Percentiles rank a stretch among this genome's conserved stretches.
These are phyloP conservation scores for Chaetophractus vellerosus DNA, from an alignment of 2,797 vertebrate genomes.

Conservation along the genomic window DNA sequence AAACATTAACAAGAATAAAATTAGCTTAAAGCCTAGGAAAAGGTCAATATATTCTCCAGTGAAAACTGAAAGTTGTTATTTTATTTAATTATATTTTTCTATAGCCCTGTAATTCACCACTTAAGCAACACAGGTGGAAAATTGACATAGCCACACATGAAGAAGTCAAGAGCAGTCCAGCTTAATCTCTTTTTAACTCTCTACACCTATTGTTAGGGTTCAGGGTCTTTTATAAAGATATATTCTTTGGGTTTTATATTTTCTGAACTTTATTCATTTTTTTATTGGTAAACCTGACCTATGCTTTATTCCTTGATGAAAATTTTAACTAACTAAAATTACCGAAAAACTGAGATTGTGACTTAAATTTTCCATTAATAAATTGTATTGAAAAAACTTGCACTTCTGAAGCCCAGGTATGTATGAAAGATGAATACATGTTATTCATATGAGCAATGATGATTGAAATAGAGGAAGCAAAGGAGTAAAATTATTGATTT, in stretches of 20 bases:
- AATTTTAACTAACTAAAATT: conserved; percentile 1
- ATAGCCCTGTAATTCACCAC: conserved; percentile 48
- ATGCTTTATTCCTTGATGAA: conserved; percentile 57
- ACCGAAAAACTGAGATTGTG: conserved; percentile 52
- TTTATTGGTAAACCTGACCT: conserved; percentile 64
- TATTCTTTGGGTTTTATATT: conserved; percentile 61
- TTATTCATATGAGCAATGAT: conserved; percentile 60
- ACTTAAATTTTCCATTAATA: conserved; percentile 1
- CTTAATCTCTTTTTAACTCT: conserved; percentile 73
- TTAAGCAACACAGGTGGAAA: conserved; percentile 69
- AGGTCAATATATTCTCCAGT: conserved; percentile 57
- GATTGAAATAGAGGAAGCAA: conserved; percentile 48
- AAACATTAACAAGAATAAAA: conserved; percentile 74
- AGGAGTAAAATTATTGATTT: conserved; percentile 57
- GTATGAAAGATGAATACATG: conserved; percentile 23
- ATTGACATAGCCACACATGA: conserved; percentile 30
- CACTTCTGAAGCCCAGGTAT: conserved; percentile 38
- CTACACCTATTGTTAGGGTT: conserved; percentile 55
- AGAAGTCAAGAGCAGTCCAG: conserved; percentile 66
- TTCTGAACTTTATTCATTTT: conserved; percentile 69
- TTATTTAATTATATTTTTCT: conserved; percentile 55
- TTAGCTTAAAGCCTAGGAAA: conserved; percentile 69
- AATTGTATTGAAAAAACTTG: background rate
- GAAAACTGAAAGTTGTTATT: conserved; percentile 53
- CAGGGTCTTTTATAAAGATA: background rate